A percentile compares a stretch with the other conserved stretches of the same genome.
These are phyloP conservation scores for Oreochromis mossambicus DNA, from an alignment of 2,797 vertebrate genomes.

Conservation along the genomic window DNA sequence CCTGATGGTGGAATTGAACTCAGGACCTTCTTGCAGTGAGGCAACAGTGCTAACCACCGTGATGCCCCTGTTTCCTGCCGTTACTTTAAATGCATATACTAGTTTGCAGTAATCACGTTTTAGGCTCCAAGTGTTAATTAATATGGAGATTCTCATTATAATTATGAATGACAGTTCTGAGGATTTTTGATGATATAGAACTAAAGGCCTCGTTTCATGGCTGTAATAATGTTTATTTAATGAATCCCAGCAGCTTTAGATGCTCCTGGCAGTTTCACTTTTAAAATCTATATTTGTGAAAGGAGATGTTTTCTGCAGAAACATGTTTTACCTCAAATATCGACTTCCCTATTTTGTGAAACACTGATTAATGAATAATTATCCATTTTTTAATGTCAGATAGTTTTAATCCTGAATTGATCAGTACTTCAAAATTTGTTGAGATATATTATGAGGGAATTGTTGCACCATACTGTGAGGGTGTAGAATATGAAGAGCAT, in stretches of 20 bases:
- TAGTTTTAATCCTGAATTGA: background rate
- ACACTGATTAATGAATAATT: background rate
- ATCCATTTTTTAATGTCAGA: background rate
- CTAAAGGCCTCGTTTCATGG: background rate
- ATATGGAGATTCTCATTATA: background rate
- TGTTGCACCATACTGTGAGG: background rate
- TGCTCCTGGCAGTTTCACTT: background rate
- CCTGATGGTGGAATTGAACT: background rate
- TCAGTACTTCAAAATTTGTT: background rate
- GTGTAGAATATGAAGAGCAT: background rate
- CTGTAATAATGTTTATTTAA: background rate
- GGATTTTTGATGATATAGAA: background rate
- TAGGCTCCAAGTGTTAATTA: rapidly evolving
- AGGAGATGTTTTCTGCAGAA: background rate
- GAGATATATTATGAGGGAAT: background rate
- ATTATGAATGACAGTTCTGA: background rate
- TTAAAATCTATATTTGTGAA: background rate
- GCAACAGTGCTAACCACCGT: background rate
- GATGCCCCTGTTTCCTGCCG: rapidly evolving
- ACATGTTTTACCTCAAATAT: background rate
- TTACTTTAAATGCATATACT: background rate
- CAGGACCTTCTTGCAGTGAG: background rate
- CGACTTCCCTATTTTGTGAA: background rate
- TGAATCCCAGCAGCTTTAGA: background rate
- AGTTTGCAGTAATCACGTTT: background rate